phyloP scores from a whole-genome alignment of 2,888 invertebrate genomes.

The Drosophila merina region DNA sequence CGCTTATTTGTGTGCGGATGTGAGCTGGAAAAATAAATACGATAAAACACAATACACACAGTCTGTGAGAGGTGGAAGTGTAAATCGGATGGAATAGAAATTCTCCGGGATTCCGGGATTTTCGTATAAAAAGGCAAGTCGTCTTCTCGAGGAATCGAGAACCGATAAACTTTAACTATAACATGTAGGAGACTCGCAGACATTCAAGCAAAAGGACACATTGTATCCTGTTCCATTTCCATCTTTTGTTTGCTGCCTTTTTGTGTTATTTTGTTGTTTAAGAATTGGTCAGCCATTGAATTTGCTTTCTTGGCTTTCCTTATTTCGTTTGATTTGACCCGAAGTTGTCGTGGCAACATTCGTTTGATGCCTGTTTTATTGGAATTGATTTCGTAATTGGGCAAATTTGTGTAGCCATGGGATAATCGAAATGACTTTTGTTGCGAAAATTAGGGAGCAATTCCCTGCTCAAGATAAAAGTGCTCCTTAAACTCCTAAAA shows the following conservation, averaged over 20 bases:
- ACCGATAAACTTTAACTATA: slow-evolving; percentile 30
- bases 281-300: slow-evolving; percentile 62
- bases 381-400: slow-evolving; percentile 69
- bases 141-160: slow-evolving; percentile 19
- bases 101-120: neutral
- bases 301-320: slow-evolving; percentile 47
- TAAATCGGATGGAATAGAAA: neutral
- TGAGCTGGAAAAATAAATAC: slow-evolving; percentile 58
- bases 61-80: slow-evolving; percentile 21
- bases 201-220: slow-evolving; percentile 14
- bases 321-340: slow-evolving; percentile 36
- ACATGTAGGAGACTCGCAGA: neutral
- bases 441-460: slow-evolving; percentile 34
- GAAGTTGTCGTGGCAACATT: slow-evolving; percentile 4
- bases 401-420: slow-evolving; percentile 51
- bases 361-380: slow-evolving; percentile 42
- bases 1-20: slow-evolving; percentile 51
- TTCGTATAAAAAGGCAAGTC: neutral
- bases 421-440: slow-evolving; percentile 48
- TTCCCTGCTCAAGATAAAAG: neutral
- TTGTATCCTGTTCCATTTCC: slow-evolving; percentile 6
- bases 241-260: slow-evolving; percentile 30
- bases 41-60: slow-evolving; percentile 54
- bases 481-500: neutral
- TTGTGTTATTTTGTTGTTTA: slow-evolving; percentile 46